Evolutionary conservation across 2,797 vertebrate genomes (phyloP).

Genomic region (Pithecia hirsuta): DNA sequence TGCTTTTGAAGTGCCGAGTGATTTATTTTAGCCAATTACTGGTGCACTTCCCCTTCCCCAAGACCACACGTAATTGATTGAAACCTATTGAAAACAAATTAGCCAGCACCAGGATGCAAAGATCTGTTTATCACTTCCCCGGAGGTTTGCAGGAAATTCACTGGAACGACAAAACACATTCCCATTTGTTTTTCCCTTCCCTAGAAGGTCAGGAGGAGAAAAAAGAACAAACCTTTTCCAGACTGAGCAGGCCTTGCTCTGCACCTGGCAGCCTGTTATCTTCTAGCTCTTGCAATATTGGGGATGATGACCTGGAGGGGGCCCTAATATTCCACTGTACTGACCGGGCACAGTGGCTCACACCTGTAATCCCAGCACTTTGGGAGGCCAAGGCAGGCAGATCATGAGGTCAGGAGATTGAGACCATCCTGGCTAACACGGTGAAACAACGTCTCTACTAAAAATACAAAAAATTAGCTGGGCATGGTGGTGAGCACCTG

Average conservation of each 20-base stretch:
- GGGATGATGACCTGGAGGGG: rapidly evolving
- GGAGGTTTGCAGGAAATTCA: constrained; percentile 51
- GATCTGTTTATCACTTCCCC: constrained; percentile 83
- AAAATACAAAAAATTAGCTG: too few relatives aligned
- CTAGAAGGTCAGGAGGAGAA: not conserved
- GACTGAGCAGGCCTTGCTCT: not conserved
- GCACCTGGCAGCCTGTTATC: not conserved
- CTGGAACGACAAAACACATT: not conserved
- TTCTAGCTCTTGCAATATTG: rapidly evolving
- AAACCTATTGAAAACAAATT: constrained; percentile 90
- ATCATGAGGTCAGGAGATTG: too few relatives aligned
- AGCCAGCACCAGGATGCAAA: constrained; percentile 82
- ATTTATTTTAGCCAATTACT: constrained; percentile 91
- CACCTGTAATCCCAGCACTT: too few relatives aligned
- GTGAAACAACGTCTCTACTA: too few relatives aligned
- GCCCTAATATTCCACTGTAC: rapidly evolving
- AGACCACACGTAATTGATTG: constrained; percentile 88
- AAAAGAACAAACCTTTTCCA: not conserved
- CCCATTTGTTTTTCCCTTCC: not conserved
- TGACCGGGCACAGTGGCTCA: too few relatives aligned
- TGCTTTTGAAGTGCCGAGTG: constrained; percentile 75
- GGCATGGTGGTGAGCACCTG: too few relatives aligned
- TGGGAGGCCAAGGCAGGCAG: too few relatives aligned
- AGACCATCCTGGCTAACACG: too few relatives aligned
- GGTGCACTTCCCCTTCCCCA: constrained; percentile 79